Base-by-base conservation (phyloP, 2,888 invertebrate species). In the Erebia ligea region DNA sequence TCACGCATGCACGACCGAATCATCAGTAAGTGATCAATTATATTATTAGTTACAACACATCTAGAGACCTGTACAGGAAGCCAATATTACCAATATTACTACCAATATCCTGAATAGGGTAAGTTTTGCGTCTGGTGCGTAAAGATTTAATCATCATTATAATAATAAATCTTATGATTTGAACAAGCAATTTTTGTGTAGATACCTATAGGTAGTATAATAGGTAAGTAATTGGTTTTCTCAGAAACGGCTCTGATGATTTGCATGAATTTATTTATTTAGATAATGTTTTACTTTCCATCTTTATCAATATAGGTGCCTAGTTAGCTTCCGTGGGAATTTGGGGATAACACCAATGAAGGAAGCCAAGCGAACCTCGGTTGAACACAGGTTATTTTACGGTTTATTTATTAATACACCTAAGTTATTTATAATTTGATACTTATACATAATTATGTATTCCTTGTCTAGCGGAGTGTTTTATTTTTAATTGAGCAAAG, bases 401-500 rank as follows among this genome's bases (percentile, higher is more conserved):
- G 34, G 34, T 34, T 25, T 25, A 25, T 25, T 25, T 34, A 34
- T 34, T 34, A 34, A 34, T 34, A 34, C 5, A 34, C 34, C 34
- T 34, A 6, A 34, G 34, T 34, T 34, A 34, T 34, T 34, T 34
- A 34, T 34, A 5, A 34, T 48, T 58, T 42, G 61, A 61, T 66
- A 40, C 19, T 0, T 54, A 10, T 11, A 9, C 5, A 11, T 25
- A 13, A 25, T 56, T 11, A 56, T n/a, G n/a, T n/a, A n/a, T 17
- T 17, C 25, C 45, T 56, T 50, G 61, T 34, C 58, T 42, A 66
- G 58, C 57, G 45, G 50, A 62, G 52, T 64, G 50, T 59, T 73
- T 62, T 67, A 50, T 68, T 71, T 75, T 63, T 69, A 71, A 73
- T 75, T 71, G 68, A 62, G 70, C 70, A 76, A 68, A 72, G 73